Percentiles rank a stretch among this genome's conserved stretches.
These are phyloP conservation scores for Myzus persicae DNA, from an alignment of 1,140 invertebrate genomes.

Conservation along the genomic window DNA sequence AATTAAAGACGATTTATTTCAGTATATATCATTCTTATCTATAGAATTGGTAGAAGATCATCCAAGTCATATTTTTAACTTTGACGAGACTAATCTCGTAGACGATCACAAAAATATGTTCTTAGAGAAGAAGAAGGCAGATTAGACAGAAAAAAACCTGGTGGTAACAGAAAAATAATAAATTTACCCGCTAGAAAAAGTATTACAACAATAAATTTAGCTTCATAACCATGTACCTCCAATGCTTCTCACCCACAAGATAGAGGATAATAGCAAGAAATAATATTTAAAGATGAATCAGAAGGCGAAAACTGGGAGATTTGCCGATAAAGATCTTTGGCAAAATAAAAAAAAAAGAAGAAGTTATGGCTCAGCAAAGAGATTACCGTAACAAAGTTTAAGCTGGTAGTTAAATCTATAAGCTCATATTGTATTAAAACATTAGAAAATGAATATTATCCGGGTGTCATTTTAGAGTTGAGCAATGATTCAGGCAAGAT, in stretches of 20 bases:
- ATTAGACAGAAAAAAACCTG: background rate
- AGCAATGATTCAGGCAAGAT: slow-evolving; percentile 28
- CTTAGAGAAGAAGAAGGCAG: background rate
- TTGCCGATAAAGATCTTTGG: background rate
- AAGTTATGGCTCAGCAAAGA: background rate
- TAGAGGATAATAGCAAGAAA: too few relatives aligned
- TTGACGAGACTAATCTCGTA: too few relatives aligned
- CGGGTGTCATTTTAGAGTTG: slow-evolving; percentile 5
- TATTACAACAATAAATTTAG: slow-evolving; percentile 10
- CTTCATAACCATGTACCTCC: background rate
- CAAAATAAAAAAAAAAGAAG: background rate
- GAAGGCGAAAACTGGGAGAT: background rate
- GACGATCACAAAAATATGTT: too few relatives aligned
- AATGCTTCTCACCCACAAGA: background rate
- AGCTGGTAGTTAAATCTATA: background rate
- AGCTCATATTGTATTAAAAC: slow-evolving; percentile 11
- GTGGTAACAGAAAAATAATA: slow-evolving; percentile 18
- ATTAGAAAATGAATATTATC: background rate
- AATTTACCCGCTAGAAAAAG: slow-evolving; percentile 45
- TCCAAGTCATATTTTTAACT: too few relatives aligned
- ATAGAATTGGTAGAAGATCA: too few relatives aligned
- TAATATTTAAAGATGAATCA: background rate
- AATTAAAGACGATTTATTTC: too few relatives aligned
- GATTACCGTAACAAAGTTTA: background rate
- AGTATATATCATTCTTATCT: too few relatives aligned